Evolutionary conservation across 2,113 vertebrate genomes (phyloP).

Genomic region (Gulo gulo): DNA sequence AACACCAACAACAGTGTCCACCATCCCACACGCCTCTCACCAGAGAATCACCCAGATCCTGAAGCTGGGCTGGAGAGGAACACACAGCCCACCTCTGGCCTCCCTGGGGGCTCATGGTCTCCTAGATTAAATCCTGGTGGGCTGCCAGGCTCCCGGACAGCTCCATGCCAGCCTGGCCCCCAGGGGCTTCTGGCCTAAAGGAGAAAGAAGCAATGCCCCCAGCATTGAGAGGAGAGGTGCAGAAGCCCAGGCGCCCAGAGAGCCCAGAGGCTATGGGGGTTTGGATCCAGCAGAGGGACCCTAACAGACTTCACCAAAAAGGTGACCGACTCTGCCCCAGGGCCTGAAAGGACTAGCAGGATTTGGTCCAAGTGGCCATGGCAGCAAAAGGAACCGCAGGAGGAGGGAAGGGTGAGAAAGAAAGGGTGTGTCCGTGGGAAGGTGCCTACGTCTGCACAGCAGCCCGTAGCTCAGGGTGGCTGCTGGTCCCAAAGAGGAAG

Average conservation of each 20-base stretch:
- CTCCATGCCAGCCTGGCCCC: neutral
- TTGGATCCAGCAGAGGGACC: neutral
- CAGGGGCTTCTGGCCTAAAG: neutral
- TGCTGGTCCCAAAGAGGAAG: neutral
- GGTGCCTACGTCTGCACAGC: neutral
- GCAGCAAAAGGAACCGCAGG: neutral
- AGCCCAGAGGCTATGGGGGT: neutral
- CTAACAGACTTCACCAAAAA: neutral
- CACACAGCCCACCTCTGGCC: accelerated
- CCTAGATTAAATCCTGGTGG: neutral
- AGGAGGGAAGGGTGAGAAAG: neutral
- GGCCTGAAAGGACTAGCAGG: neutral
- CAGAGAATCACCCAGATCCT: neutral
- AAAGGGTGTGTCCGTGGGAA: neutral
- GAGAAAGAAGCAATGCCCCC: neutral
- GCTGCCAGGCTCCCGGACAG: neutral
- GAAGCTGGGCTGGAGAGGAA: neutral
- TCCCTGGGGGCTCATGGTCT: neutral
- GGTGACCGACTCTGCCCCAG: accelerated
- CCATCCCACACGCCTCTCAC: neutral
- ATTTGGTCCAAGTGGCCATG: neutral
- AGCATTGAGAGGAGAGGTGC: neutral
- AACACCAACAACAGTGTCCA: too few species aligned
- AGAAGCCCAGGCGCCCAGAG: neutral
- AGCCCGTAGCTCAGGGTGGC: neutral